Conservation (phyloP, 1,140 invertebrate species). For the Diorhabda sublineata region DNA sequence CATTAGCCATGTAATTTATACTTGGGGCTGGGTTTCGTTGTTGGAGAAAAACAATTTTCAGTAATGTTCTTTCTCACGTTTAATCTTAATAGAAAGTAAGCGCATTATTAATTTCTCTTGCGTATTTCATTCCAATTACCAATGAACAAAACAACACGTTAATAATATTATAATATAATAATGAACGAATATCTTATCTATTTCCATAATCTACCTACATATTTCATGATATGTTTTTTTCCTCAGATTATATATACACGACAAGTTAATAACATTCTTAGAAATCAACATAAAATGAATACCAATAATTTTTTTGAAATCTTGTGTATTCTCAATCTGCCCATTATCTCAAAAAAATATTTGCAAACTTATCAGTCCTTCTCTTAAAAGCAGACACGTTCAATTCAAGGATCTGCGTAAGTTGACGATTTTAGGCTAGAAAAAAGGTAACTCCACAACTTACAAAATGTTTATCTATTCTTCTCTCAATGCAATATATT, state of each 20-base stretch:
- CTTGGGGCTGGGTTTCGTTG: conserved; percentile 1
- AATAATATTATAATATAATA: too few species aligned
- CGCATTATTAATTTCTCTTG: not conserved
- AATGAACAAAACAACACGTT: too few species aligned
- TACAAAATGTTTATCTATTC: too few species aligned
- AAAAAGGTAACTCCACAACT: too few species aligned
- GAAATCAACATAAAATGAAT: not conserved
- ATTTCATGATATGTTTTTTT: too few species aligned
- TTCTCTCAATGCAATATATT: too few species aligned
- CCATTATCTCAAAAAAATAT: not conserved
- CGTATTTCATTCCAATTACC: not conserved
- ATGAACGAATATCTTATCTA: too few species aligned
- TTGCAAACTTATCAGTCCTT: not conserved
- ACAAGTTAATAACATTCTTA: not conserved
- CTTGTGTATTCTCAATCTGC: not conserved
- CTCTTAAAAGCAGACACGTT: not conserved
- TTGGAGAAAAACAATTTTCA: not conserved
- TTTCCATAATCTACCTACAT: too few species aligned
- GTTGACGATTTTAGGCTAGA: too few species aligned
- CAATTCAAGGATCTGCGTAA: too few species aligned
- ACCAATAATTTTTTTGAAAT: not conserved
- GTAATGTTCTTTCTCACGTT: conserved; percentile 1
- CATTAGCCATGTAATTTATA: conserved; percentile 4
- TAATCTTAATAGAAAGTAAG: conserved; percentile 1
- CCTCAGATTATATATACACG: too few species aligned